Evolutionary conservation across 2,113 vertebrate genomes (phyloP).

Genomic region (Motacilla tschutschensis): DNA sequence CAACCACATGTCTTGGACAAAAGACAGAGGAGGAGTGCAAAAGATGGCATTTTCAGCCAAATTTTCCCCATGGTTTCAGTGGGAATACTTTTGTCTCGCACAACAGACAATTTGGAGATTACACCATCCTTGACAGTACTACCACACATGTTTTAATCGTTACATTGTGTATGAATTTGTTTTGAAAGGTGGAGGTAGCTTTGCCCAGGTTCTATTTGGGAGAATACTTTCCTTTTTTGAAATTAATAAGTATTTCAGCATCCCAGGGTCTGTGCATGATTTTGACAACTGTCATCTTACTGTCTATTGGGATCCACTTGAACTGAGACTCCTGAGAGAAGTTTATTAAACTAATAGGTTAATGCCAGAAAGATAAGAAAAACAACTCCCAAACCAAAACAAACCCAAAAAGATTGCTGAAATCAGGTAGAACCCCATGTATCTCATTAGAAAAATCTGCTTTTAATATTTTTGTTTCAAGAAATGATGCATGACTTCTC

Average conservation of each 20-base stretch:
- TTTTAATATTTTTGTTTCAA: slow-evolving; percentile 90
- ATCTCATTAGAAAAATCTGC: slow-evolving; percentile 83
- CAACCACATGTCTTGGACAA: not conserved
- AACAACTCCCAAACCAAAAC: slow-evolving; percentile 28
- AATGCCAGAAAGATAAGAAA: slow-evolving; percentile 11
- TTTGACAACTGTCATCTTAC: not conserved
- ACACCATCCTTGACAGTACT: not conserved
- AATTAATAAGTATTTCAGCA: not conserved
- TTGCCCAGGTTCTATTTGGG: not conserved
- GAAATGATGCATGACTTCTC: slow-evolving; percentile 92
- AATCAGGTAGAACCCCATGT: slow-evolving; percentile 62
- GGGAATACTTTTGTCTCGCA: not conserved
- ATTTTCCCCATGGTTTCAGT: not conserved
- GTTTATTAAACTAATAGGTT: slow-evolving; percentile 13
- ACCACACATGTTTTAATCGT: slow-evolving; percentile 33
- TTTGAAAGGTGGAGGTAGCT: not conserved
- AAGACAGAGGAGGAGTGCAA: not conserved
- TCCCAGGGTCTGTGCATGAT: not conserved
- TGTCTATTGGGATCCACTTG: slow-evolving; percentile 27
- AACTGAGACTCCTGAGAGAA: slow-evolving; percentile 14
- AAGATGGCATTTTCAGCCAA: not conserved
- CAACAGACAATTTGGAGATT: not conserved
- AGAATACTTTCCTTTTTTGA: not conserved
- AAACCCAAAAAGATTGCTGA: slow-evolving; percentile 9
- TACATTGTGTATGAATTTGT: not conserved